These are phyloP conservation scores for Chalcosyrphus nemorum DNA, from an alignment of 2,888 invertebrate genomes.

Conservation along the genomic window DNA sequence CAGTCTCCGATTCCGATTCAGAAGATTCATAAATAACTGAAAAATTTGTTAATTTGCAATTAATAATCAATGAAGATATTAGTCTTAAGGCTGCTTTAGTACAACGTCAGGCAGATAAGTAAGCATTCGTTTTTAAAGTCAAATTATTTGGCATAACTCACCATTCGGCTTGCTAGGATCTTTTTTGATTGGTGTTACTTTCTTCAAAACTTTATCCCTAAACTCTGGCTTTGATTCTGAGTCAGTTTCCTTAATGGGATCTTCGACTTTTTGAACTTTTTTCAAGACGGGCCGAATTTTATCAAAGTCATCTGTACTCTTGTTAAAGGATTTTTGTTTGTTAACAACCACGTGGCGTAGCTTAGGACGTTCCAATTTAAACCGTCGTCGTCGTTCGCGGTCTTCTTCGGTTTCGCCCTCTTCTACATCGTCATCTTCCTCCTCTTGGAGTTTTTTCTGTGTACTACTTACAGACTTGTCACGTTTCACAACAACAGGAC, in stretches of 20 bases:
- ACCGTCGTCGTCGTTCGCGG: constrained; percentile 79
- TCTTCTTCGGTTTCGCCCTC: constrained; percentile 80
- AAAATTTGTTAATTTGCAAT: constrained; percentile 2
- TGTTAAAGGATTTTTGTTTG: constrained; percentile 80
- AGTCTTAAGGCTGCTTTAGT: neutral
- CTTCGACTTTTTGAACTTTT: constrained; percentile 81
- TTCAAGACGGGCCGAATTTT: constrained; percentile 81
- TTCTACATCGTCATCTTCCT: constrained; percentile 78
- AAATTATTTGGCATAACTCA: constrained; percentile 75
- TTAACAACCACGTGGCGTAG: constrained; percentile 80
- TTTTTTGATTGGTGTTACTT: constrained; percentile 79
- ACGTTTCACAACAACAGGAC: constrained; percentile 80
- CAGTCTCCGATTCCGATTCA: constrained; percentile 4
- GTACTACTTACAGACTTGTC: constrained; percentile 77
- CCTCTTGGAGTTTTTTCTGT: constrained; percentile 78
- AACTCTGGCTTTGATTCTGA: constrained; percentile 80
- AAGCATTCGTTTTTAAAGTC: no score
- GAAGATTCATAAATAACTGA: constrained; percentile 27
- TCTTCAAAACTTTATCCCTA: constrained; percentile 80
- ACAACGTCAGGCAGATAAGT: neutral
- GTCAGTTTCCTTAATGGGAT: constrained; percentile 78
- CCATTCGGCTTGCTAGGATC: constrained; percentile 79
- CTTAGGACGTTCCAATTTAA: constrained; percentile 80
- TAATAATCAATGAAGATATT: neutral
- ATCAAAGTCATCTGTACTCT: constrained; percentile 79